Evolutionary conservation across 2,113 vertebrate species (phyloP).

Genomic region (Notothenia coriiceps): DNA sequence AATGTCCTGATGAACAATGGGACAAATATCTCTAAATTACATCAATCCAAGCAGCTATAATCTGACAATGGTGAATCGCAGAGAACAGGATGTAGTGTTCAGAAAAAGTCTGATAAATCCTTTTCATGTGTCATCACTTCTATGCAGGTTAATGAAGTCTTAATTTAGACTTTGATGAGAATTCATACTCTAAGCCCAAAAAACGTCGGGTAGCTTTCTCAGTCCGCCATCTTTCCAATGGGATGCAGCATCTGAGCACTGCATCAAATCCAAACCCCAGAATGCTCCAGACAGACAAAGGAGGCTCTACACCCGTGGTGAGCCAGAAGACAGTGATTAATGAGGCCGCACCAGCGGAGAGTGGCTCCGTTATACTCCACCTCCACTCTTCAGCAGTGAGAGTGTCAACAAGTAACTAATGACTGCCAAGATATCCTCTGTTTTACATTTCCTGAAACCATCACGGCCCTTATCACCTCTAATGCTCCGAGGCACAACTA

Average conservation of each 20-base stretch:
- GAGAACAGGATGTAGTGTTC: background rate
- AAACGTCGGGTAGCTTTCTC: conserved; percentile 12
- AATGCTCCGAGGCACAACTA: conserved; percentile 26
- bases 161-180: conserved; percentile 50
- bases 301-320: conserved; percentile 50
- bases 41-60: conserved; percentile 4
- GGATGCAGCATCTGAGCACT: conserved; percentile 44
- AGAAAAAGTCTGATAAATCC: conserved; percentile 20
- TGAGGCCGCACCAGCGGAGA: conserved; percentile 75
- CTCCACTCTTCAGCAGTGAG: conserved; percentile 57
- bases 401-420: conserved; percentile 73
- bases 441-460: conserved; percentile 60
- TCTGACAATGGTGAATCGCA: conserved; percentile 15
- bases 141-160: conserved; percentile 65
- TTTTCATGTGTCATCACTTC: conserved; percentile 38
- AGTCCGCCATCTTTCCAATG: conserved; percentile 42
- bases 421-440: conserved; percentile 64
- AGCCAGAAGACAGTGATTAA: conserved; percentile 79
- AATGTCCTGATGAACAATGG: conserved; percentile 16
- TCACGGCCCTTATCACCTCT: conserved; percentile 39
- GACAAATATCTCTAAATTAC: conserved; percentile 26
- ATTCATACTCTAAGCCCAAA: conserved; percentile 17
- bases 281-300: conserved; percentile 68
- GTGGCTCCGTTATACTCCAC: conserved; percentile 67
- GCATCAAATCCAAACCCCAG: conserved; percentile 52